Evolutionary conservation across 2,888 invertebrate species (phyloP).

Genomic region (Lasioglossum figueresi): DNA sequence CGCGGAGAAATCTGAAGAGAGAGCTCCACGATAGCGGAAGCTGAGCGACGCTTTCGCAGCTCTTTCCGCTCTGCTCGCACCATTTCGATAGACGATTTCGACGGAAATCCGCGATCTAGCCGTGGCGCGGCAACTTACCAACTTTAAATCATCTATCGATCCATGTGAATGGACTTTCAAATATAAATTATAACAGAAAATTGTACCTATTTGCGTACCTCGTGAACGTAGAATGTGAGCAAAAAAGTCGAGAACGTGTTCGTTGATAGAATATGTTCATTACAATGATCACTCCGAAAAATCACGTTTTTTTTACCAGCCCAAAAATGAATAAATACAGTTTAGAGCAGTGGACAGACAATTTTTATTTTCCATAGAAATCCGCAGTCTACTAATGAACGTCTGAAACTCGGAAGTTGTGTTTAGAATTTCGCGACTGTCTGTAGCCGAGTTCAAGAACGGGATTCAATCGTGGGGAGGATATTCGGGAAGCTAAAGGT

Average conservation of each 20-base stretch:
- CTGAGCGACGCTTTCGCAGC: slow-evolving; percentile 5
- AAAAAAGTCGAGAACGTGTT: too few species aligned
- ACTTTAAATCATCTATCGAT: background rate
- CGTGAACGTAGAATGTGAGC: too few species aligned
- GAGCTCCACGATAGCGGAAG: slow-evolving; percentile 10
- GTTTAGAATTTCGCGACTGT: too few species aligned
- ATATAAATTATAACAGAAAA: background rate
- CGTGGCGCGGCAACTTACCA: background rate
- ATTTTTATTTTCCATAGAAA: too few species aligned
- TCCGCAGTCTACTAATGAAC: background rate
- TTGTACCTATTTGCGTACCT: background rate
- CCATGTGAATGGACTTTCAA: background rate
- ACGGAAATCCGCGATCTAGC: background rate
- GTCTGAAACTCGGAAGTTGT: too few species aligned
- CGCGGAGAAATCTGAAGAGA: background rate
- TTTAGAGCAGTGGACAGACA: too few species aligned
- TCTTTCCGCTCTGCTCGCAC: slow-evolving; percentile 1
- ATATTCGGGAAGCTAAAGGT: background rate
- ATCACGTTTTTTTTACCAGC: too few species aligned
- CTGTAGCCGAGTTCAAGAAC: too few species aligned
- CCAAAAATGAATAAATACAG: too few species aligned
- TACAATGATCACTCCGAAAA: too few species aligned
- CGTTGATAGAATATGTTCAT: too few species aligned
- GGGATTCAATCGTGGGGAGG: too few species aligned
- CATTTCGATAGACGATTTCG: background rate